Base-by-base conservation (phyloP, 2,797 vertebrate genomes). In the Sardinella longiceps region DNA sequence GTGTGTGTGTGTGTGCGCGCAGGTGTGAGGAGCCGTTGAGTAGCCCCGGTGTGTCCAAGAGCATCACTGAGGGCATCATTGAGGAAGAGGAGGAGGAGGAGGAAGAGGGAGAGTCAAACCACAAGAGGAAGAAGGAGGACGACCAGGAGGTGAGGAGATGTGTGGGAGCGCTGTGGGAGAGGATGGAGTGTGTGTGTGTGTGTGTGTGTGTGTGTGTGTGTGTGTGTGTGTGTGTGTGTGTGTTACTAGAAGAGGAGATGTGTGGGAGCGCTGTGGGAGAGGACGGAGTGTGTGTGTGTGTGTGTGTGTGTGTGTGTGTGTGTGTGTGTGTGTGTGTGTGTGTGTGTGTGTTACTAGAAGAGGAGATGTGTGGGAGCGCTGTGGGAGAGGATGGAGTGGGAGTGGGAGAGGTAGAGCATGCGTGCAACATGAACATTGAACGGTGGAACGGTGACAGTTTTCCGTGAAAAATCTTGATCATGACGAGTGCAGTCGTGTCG, bases 81-180 rank as follows among this genome's bases (percentile, higher is more conserved):
- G 97, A 99, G 88, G 97, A 97, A 83, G 97, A 97, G 50, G 97
- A 97, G 77, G 97, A 97, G 0, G 96, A 97, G 81, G 95, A 93
- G 81, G 96, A 90, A 5, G 97, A 93, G 80, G 96, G 96, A 84
- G 95, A 97, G 85, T 96, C 96, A 18, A 94, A 97, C 87, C 97
- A 97, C 88, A 99, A 98, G 92, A 95, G 96, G 85, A 98, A 98
- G 95, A 99, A 98, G 85, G 97, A 98, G 90, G 97, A 98, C 81
- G 97, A 98, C 86, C 95, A 95, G 84, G 98, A 99, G 96, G 98
- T 99, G 66, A 48, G 9, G 45, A 53, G 74, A 18, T 53, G 51
- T 53, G 51, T 20, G 50, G 2, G 50, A 2, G 50, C 14, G 2
- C 20, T 58, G 18, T 53, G 56, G 51, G 46, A 15, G 14, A 51